A percentile compares a stretch with the other conserved stretches of the same genome.
Evolutionary conservation across 1,140 invertebrate species (phyloP).

Genomic region (Drosophila nigrodunni): DNA sequence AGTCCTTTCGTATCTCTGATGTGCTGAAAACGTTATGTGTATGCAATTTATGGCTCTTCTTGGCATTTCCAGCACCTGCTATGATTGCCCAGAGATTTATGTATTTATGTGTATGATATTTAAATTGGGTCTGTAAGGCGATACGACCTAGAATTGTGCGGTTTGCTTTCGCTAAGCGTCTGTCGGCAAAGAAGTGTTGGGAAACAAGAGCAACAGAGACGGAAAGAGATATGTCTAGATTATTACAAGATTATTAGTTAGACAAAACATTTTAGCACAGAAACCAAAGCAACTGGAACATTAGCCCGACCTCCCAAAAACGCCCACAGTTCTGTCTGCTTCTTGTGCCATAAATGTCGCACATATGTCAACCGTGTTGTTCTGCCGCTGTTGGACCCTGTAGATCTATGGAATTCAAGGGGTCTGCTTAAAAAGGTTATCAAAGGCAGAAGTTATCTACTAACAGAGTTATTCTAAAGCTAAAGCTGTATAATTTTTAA

Average conservation of each 20-base stretch:
- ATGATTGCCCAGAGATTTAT: conserved; percentile 33
- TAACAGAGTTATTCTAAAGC: too few relatives aligned
- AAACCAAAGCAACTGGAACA: conserved; percentile 83
- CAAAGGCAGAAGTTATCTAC: too few relatives aligned
- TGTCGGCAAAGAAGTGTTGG: conserved; percentile 9
- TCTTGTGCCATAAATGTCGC: conserved; percentile 74
- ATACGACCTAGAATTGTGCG: conserved; percentile 30
- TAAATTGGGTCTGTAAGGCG: conserved; percentile 58
- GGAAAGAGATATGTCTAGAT: conserved; percentile 50
- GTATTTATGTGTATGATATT: conserved; percentile 26
- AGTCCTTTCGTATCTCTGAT: conserved; percentile 60
- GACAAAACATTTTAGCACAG: conserved; percentile 79
- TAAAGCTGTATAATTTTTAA: too few relatives aligned
- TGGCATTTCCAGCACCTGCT: conserved; percentile 25
- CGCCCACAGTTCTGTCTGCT: conserved; percentile 13
- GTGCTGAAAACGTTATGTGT: conserved; percentile 56
- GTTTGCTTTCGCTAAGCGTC: conserved; percentile 23
- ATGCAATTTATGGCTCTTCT: conserved; percentile 49
- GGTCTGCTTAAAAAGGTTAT: too few relatives aligned
- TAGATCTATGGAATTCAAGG: too few relatives aligned
- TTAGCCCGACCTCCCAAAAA: conserved; percentile 55
- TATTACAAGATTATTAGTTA: conserved; percentile 79
- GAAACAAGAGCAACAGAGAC: not conserved
- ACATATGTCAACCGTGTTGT: conserved; percentile 65
- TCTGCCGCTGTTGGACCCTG: not conserved